Evolutionary conservation across 2,797 vertebrate species (phyloP).

Genomic region (Pseudochaenichthys georgianus): DNA sequence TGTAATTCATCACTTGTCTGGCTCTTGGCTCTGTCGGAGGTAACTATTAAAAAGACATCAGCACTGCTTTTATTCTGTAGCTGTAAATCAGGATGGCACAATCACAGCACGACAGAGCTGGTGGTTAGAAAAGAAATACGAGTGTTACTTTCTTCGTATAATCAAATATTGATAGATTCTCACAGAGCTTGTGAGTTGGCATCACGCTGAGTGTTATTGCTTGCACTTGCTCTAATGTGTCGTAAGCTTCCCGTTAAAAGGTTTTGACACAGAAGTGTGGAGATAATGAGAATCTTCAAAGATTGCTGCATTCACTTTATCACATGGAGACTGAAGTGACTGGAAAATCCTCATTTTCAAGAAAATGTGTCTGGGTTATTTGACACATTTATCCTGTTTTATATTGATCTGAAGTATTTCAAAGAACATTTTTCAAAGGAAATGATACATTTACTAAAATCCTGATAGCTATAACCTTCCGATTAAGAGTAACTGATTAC

Average conservation of each 20-base stretch:
- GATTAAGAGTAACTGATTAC: neutral
- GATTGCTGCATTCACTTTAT: neutral
- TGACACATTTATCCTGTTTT: neutral
- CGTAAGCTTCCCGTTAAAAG: slow-evolving; percentile 38
- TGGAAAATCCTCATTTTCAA: neutral
- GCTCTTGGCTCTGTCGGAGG: slow-evolving; percentile 55
- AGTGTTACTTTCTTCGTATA: slow-evolving; percentile 41
- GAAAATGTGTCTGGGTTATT: slow-evolving; percentile 2
- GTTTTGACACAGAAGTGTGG: slow-evolving; percentile 26
- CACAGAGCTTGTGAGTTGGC: slow-evolving; percentile 38
- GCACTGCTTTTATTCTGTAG: slow-evolving; percentile 57
- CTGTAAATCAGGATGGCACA: slow-evolving; percentile 58
- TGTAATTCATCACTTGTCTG: slow-evolving; percentile 74
- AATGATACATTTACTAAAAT: neutral
- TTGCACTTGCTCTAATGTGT: slow-evolving; percentile 49
- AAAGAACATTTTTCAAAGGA: neutral
- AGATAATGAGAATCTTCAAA: slow-evolving; percentile 27
- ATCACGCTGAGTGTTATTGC: slow-evolving; percentile 33
- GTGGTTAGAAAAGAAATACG: slow-evolving; percentile 44
- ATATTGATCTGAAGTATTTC: neutral
- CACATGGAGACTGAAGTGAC: slow-evolving; percentile 11
- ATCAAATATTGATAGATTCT: slow-evolving; percentile 67
- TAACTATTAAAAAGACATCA: slow-evolving; percentile 75
- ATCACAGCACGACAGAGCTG: slow-evolving; percentile 28
- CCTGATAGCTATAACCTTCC: neutral